Conservation (phyloP, 1,140 invertebrate genomes). For the Platyura marginata region DNA sequence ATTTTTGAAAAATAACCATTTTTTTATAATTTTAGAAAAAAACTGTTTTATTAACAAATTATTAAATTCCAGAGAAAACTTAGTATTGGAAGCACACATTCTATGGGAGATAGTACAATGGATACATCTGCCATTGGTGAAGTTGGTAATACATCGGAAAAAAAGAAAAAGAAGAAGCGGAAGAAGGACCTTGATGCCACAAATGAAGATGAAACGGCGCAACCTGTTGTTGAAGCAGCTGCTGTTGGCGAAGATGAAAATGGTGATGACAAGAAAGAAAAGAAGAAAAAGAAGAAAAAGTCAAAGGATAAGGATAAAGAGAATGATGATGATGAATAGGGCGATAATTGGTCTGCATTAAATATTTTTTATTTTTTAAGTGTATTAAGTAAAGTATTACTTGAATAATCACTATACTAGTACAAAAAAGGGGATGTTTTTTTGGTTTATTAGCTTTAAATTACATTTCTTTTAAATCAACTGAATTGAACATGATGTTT, state of each 20-base stretch:
- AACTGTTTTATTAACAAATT: slow-evolving; percentile 14
- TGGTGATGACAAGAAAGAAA: slow-evolving; percentile 21
- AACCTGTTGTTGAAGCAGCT: slow-evolving; percentile 9
- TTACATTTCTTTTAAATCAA: no score
- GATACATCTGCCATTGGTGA: slow-evolving; percentile 24
- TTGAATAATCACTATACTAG: no score
- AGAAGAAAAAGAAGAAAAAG: slow-evolving; percentile 55
- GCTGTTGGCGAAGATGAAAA: slow-evolving; percentile 10
- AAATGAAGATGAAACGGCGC: slow-evolving; percentile 11
- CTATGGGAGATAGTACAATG: slow-evolving; percentile 9
- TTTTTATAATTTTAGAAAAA: slow-evolving; percentile 4
- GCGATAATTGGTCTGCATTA: no score
- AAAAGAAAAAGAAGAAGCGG: slow-evolving; percentile 44
- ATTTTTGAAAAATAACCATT: slow-evolving; percentile 5
- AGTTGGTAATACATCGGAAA: slow-evolving; percentile 32
- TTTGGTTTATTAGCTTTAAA: no score
- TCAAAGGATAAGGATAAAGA: slow-evolving; percentile 51
- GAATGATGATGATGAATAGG: no score
- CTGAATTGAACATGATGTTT: no score
- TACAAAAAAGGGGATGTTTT: no score
- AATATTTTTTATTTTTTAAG: no score
- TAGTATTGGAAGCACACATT: slow-evolving; percentile 27
- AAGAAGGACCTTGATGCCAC: slow-evolving; percentile 30
- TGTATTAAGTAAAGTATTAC: no score
- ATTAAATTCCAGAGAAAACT: slow-evolving; percentile 31